Percentiles rank a stretch among this genome's conserved stretches.
These are phyloP conservation scores for Kryptopterus vitreolus DNA, from an alignment of 2,797 vertebrate species.

Conservation along the genomic window DNA sequence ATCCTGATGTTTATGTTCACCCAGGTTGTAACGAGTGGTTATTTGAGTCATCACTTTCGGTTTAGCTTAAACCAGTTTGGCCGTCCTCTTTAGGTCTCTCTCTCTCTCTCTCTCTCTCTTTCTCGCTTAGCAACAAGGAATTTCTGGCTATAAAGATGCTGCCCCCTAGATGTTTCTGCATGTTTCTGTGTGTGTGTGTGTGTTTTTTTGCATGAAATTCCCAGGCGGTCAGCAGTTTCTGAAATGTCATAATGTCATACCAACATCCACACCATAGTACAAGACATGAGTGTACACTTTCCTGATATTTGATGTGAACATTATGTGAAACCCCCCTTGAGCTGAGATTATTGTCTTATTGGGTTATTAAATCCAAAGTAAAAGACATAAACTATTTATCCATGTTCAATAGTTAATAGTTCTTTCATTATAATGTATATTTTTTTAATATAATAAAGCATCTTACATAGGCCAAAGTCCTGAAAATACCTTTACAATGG, in stretches of 20 bases:
- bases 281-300: background rate
- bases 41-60: background rate
- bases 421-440: background rate
- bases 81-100: background rate
- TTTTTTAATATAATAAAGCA: background rate
- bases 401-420: no score
- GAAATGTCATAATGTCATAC: background rate
- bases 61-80: background rate
- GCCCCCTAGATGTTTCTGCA: background rate
- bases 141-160: background rate
- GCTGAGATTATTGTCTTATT: background rate
- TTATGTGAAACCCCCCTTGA: background rate
- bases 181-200: background rate
- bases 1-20: background rate
- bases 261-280: background rate
- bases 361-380: background rate
- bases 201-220: conserved; percentile 1
- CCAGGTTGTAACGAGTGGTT: background rate
- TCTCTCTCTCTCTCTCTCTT: no score
- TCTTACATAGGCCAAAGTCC: background rate
- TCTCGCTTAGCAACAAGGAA: no score
- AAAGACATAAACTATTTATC: background rate
- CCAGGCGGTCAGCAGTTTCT: background rate
- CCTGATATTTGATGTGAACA: background rate
- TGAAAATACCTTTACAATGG: conserved; percentile 33